These are phyloP conservation scores for Scolopax rusticola DNA, from an alignment of 2,797 vertebrate genomes.

Conservation along the genomic window DNA sequence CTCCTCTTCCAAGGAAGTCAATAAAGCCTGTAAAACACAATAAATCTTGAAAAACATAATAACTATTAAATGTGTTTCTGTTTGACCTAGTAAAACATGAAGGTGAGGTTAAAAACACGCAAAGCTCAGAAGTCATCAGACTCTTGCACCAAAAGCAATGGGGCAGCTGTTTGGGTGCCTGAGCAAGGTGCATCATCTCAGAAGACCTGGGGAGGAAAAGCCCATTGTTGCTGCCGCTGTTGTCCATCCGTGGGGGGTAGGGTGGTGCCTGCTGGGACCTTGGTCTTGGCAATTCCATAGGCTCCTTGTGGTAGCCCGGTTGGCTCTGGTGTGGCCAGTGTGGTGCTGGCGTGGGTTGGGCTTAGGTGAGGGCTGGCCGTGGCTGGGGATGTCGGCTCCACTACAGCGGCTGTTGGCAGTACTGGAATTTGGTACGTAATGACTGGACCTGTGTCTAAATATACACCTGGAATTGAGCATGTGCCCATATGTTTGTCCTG, in stretches of 20 bases:
- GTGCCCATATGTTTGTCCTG: fast-evolving
- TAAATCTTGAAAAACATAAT: neutral
- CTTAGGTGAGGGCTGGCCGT: fast-evolving
- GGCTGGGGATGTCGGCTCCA: neutral
- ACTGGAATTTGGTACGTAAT: fast-evolving
- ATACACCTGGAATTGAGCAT: fast-evolving
- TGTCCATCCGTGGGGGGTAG: fast-evolving
- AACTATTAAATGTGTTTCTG: neutral
- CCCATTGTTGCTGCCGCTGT: fast-evolving
- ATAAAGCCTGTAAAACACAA: neutral
- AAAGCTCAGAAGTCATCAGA: neutral
- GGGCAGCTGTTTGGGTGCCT: neutral
- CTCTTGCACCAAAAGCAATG: neutral
- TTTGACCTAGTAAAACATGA: neutral
- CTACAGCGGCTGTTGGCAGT: fast-evolving
- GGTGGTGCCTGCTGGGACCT: neutral
- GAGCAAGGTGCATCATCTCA: fast-evolving
- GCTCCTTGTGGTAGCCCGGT: fast-evolving
- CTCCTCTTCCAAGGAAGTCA: neutral
- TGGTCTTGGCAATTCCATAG: fast-evolving
- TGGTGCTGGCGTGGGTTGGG: fast-evolving
- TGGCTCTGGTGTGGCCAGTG: fast-evolving
- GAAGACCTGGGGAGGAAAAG: fast-evolving
- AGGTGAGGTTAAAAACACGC: neutral
- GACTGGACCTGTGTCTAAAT: neutral